These are phyloP conservation scores for Archips xylosteana DNA, from an alignment of 2,888 invertebrate species.

Conservation along the genomic window DNA sequence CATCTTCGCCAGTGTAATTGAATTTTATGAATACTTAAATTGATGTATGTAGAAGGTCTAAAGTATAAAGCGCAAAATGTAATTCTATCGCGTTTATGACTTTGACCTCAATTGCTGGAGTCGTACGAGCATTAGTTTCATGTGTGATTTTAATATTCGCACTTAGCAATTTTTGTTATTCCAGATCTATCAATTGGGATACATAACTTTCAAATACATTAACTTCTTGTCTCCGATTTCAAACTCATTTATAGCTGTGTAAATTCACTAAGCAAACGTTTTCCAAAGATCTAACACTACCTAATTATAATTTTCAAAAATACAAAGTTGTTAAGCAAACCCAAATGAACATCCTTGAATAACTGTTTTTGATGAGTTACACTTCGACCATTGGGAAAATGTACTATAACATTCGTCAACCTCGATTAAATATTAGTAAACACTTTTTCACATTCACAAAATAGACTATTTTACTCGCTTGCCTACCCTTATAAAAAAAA, in stretches of 20 bases:
- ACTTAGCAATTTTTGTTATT: constrained; percentile 34
- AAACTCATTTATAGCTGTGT: too few species aligned
- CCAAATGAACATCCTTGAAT: too few species aligned
- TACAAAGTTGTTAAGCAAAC: too few species aligned
- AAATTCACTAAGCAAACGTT: too few species aligned
- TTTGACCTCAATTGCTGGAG: constrained; percentile 68
- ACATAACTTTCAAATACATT: not conserved
- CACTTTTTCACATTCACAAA: too few species aligned
- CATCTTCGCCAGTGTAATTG: not conserved
- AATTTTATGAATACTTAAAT: constrained; percentile 6
- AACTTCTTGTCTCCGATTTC: too few species aligned
- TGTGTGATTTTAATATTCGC: constrained; percentile 59
- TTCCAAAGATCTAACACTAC: too few species aligned
- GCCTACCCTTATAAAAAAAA: not conserved
- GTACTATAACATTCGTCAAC: too few species aligned
- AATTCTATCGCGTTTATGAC: constrained; percentile 56
- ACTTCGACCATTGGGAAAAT: too few species aligned
- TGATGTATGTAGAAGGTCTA: constrained; percentile 25
- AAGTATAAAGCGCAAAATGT: constrained; percentile 44
- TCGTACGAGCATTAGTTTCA: constrained; percentile 69
- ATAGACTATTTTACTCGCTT: not conserved
- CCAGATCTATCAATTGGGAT: not conserved
- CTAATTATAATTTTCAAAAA: too few species aligned
- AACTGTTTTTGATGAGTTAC: too few species aligned
- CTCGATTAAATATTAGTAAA: too few species aligned